Base-by-base conservation (phyloP, 2,797 vertebrate species). In the Otus scops region DNA sequence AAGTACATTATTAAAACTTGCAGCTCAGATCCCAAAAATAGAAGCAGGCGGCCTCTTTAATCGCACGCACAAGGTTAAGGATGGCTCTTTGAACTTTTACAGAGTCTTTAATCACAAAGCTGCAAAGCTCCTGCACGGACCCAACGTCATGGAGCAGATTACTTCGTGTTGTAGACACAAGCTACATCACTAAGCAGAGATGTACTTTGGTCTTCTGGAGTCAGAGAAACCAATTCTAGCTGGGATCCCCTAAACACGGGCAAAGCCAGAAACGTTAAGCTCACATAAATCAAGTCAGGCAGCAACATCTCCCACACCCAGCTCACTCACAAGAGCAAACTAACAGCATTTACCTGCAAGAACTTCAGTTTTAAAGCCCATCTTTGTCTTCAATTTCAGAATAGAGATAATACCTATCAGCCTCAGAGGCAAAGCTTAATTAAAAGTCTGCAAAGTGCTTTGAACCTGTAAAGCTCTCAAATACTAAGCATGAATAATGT, bases 401-500 rank as follows among this genome's bases (percentile, higher is more conserved):
- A 68, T 0, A 32, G 68, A 93, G 51, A 59, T 48, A 87, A 78
- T 26, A 65, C 63, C 75, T 41, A 68, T 41, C 65, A 74, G 67
- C 56, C 70, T 93, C 92, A 88, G 69, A 84, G 86, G 88, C 63
- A 82, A 60, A 92, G 85, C 78, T 94, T 84, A 96, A 95, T 94
- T 95, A 85, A 60, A 94, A 95, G 80, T 64, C 92, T 92, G 77
- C 76, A 36, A 73, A 90, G 56, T 64, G 83, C 94, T 95, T 90
- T 95, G 93, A 96, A 96, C 83, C 77, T 85, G 89, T 51, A 82
- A 86, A 94, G 77, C 77, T 91, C 81, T 83, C 86, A 77, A 89
- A 89, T 17, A 28, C 88, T 88, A 63, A 76, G 88, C 74, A 85
- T 86, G 92, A 97, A 34, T 92, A 95, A 93, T 6, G 63, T 76